Base-by-base conservation (phyloP, 30 jellyfish, hydroid and myxozoan genomes). In the Mastigias papua region DNA sequence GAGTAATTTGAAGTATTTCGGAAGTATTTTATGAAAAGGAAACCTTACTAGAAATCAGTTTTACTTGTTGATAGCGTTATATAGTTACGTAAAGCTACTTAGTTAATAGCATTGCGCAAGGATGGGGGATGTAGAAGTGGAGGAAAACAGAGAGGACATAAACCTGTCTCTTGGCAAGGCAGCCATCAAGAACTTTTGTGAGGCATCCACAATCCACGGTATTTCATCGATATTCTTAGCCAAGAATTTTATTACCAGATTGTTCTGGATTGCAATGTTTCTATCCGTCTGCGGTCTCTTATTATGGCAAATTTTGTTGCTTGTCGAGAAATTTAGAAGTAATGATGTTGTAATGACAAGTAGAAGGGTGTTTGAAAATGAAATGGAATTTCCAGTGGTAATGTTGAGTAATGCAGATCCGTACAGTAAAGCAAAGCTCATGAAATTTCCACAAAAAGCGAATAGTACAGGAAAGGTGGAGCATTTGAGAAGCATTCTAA, bases 181-280 rank as follows among this genome's bases (percentile, higher is more conserved):
- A 42, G 54, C 54, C 13, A 15, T 42, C 13, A 42, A 42, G 13
- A 42, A 42, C 54, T 42, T 42, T 15, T 42, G 54, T 42, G 54
- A 42, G 54, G 54, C 54, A 42, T 42, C 54, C 13, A 42, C 54
- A 42, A 42, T 42, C 13, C 54, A 42, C 13, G 54, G 54, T 4
- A 42, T 42, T 15, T 42, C 54, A 42, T 42, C 54, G 7, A 42
- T 42, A 42, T 42, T 42, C 54, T 4, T 8, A 4, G 54, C 67
- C 27, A 10, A 54, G 26, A 54, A 54, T 19, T 5, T 19, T 19
- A 3, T 19, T 2, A 54, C 27, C 25, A 19, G 67, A 54, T 10
- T 54, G 67, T 54, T 54, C 27, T 54, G 67, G 67, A 54, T 54
- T 54, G 67, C 67, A 54, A 54, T 54, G 27, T 54, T 54, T 21